phyloP scores from a whole-genome alignment of 2,113 vertebrate species.

The Thunnus thynnus region DNA sequence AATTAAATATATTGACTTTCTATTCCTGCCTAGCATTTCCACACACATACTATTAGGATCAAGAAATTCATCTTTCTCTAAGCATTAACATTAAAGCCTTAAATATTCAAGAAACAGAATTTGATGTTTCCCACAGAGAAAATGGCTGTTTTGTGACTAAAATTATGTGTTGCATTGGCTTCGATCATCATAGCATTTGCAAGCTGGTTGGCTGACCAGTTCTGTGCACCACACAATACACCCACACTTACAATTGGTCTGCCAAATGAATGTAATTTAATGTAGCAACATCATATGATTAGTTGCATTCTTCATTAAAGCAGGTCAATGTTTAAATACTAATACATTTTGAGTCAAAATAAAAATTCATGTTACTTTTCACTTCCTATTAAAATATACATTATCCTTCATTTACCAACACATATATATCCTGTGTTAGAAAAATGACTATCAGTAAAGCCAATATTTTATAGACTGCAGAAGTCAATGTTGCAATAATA shows the following conservation, averaged over 20 bases:
- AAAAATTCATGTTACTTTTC: background rate
- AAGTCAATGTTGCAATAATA: background rate
- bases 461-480: background rate
- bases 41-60: too few species aligned
- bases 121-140: background rate
- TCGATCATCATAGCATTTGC: background rate
- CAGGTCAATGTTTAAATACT: background rate
- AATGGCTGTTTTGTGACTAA: background rate
- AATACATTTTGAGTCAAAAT: background rate
- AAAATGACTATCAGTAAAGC: background rate
- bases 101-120: background rate
- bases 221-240: background rate
- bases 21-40: too few species aligned
- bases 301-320: background rate
- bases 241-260: background rate
- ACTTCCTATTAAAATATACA: too few species aligned
- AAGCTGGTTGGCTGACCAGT: background rate
- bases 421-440: background rate
- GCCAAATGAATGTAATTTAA: too few species aligned
- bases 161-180: background rate
- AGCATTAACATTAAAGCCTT: background rate
- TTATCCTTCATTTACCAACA: background rate
- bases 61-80: too few species aligned
- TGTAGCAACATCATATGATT: background rate
- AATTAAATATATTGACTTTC: conserved; percentile 7